Evolutionary conservation across 2,888 invertebrate species (phyloP), one percentile per base, ranked within the genome.

Genomic region (Meghimatium bilineatum): DNA sequence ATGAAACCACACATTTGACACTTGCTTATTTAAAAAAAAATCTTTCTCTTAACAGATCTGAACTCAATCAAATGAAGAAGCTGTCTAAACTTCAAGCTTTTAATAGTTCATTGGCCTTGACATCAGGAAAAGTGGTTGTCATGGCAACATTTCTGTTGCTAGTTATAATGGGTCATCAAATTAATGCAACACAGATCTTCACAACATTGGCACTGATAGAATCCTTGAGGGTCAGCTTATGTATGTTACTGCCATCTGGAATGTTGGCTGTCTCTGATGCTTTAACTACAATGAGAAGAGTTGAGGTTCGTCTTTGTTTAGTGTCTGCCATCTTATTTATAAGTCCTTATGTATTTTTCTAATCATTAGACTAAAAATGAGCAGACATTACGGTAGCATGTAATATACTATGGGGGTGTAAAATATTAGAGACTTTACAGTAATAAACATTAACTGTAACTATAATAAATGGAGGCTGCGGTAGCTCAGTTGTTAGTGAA

Each of bases 181-280:
- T 87, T 29, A 80, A 84, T 20, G 85, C 88, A 0, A 84, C 83
- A 63, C 85, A 87, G 81, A 80, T 90, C 69, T 89, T 90, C 85
- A 86, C 89, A 0, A 80, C 88, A 36, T 85, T 90, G 87, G 88
- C 88, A n/a, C 82, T 90, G 83, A 86, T 87, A 67, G 90, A 90
- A 81, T 87, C 89, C 1, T 85, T 90, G 56, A 79, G 89, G 56
- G 82, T 89, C 74, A 89, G 88, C 74, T 74, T 90, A 29, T 87
- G 88, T 74, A 87, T 90, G 44, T 81, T 90, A 67, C 80, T 90
- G 80, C 90, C 90, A 44, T 87, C 88, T 79, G 90, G 90, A 6
- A 82, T 90, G 60, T 87, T 89, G 52, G 86, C 89, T 74, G 83
- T 88, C n/a, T 81, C 78, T n/a, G 88, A 89, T 38, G 88, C 89